phyloP scores from a whole-genome alignment of 2,888 invertebrate species.

The Leucophenga maculata region DNA sequence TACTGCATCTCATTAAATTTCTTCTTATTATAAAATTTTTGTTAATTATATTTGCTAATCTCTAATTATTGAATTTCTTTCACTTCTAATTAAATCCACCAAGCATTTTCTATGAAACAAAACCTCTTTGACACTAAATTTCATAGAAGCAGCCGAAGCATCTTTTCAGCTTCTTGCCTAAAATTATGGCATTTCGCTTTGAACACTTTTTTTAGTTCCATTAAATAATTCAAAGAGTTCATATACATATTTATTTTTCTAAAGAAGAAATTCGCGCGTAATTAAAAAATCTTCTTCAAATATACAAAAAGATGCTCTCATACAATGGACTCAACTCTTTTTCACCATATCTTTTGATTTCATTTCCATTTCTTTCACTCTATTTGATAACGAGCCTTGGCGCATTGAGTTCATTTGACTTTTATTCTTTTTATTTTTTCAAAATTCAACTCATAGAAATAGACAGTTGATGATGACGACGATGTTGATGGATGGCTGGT shows the following conservation, averaged over 20 bases:
- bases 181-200: conserved; percentile 34
- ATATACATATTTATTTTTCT: conserved; percentile 3
- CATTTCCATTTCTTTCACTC: conserved; percentile 10
- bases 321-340: conserved; percentile 14
- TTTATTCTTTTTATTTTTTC: conserved; percentile 13
- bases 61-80: conserved; percentile 26
- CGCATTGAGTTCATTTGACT: conserved; percentile 24
- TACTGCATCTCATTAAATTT: too few relatives aligned
- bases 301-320: conserved; percentile 29
- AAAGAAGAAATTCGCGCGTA: conserved; percentile 37
- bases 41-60: background rate
- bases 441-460: background rate
- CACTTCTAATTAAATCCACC: conserved; percentile 29
- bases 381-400: conserved; percentile 25
- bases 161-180: conserved; percentile 38
- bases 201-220: conserved; percentile 1
- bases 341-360: conserved; percentile 16
- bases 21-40: too few relatives aligned
- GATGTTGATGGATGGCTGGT: too few relatives aligned
- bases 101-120: conserved; percentile 14
- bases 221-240: conserved; percentile 4
- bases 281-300: conserved; percentile 41
- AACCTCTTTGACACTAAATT: conserved; percentile 4
- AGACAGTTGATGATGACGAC: too few relatives aligned
- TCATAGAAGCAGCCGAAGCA: conserved; percentile 1